Percentiles rank a stretch among this genome's conserved stretches.
Conservation (phyloP, 2,113 vertebrate species). For the Hypanus sabinus region DNA sequence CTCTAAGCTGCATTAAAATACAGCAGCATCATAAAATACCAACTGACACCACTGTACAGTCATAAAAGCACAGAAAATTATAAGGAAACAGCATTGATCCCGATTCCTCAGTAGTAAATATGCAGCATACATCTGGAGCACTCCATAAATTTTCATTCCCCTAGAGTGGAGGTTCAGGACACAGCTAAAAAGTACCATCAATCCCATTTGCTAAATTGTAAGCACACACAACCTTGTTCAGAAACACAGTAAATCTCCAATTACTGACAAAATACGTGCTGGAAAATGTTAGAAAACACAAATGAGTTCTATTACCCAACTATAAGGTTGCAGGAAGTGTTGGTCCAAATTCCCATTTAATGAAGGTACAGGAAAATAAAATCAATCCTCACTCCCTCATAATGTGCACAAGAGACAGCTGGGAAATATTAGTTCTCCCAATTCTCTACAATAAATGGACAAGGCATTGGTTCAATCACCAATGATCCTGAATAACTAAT, state of each 20-base stretch:
- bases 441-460: background rate
- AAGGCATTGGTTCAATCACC: background rate
- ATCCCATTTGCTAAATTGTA: background rate
- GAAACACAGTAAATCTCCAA: background rate
- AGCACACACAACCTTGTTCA: background rate
- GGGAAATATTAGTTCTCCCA: background rate
- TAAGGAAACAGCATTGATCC: conserved; percentile 6
- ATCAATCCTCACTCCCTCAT: background rate
- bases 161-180: background rate
- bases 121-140: background rate
- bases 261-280: background rate
- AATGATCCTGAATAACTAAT: background rate
- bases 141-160: background rate
- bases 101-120: background rate
- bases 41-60: background rate
- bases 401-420: background rate
- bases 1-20: background rate
- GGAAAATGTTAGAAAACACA: background rate
- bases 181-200: background rate
- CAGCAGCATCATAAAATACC: background rate
- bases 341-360: too few relatives aligned
- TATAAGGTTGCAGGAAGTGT: too few relatives aligned
- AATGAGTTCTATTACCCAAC: background rate
- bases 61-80: background rate
- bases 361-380: background rate